Percentiles rank a stretch among this genome's conserved stretches.
Evolutionary conservation across 2,888 invertebrate genomes (phyloP).

Genomic region (Thereva nobilitata): DNA sequence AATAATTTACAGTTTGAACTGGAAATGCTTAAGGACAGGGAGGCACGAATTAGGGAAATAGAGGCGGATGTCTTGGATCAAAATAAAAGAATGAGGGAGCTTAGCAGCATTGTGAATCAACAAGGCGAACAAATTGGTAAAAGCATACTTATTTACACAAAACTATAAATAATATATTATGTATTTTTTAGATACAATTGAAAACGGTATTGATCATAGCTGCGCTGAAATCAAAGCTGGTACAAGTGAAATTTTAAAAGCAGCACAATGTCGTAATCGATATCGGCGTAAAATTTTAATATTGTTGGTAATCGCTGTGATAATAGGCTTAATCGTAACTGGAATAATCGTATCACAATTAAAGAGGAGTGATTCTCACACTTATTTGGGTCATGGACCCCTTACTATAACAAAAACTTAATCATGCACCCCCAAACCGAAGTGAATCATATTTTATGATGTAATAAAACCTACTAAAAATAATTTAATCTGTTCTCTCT

Average conservation of each 20-base stretch:
- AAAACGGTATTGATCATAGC: constrained; percentile 77
- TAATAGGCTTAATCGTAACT: constrained; percentile 70
- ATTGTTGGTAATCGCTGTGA: constrained; percentile 67
- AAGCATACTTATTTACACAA: too few relatives aligned
- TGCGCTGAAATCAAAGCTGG: constrained; percentile 79
- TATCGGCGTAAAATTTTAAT: constrained; percentile 76
- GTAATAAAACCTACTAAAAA: too few relatives aligned
- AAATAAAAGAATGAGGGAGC: constrained; percentile 79
- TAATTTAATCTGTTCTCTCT: too few relatives aligned
- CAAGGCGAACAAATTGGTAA: constrained; percentile 77
- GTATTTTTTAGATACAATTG: constrained; percentile 74
- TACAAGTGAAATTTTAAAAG: constrained; percentile 77
- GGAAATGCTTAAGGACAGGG: constrained; percentile 77
- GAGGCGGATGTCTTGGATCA: constrained; percentile 83
- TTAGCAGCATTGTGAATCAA: constrained; percentile 70
- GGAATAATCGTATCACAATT: constrained; percentile 68
- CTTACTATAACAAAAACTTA: too few relatives aligned
- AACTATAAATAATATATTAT: neutral
- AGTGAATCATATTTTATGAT: too few relatives aligned
- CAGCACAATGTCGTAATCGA: constrained; percentile 75
- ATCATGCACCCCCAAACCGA: too few relatives aligned
- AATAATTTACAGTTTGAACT: constrained; percentile 73
- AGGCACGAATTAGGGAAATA: constrained; percentile 77
- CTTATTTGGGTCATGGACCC: too few relatives aligned
- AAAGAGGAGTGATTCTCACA: too few relatives aligned